These are phyloP conservation scores for Lithophane leautieri DNA, from an alignment of 2,888 invertebrate species.

Conservation along the genomic window DNA sequence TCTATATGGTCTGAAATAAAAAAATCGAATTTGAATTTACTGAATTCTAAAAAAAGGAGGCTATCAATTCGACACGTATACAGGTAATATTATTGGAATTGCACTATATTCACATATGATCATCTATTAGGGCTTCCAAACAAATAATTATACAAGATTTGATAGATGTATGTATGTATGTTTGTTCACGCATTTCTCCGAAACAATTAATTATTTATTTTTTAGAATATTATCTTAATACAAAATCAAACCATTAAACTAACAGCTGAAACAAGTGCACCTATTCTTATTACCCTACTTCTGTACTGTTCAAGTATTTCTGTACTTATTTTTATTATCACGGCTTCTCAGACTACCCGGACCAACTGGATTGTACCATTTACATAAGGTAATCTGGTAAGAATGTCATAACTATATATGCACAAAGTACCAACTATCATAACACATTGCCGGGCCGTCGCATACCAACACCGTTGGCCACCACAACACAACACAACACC, in stretches of 20 bases:
- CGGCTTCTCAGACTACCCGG: not conserved
- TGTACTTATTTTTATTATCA: not conserved
- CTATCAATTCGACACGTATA: too few relatives aligned
- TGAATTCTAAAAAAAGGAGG: too few relatives aligned
- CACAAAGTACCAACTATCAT: slow-evolving; percentile 14
- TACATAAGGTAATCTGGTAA: not conserved
- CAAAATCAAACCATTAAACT: not conserved
- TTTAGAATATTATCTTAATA: not conserved
- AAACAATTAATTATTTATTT: not conserved
- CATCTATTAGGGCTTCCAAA: too few relatives aligned
- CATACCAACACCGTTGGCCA: slow-evolving; percentile 11
- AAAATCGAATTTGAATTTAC: too few relatives aligned
- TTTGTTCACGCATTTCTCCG: too few relatives aligned
- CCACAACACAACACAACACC: slow-evolving; percentile 15
- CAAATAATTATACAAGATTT: too few relatives aligned
- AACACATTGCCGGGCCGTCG: not conserved
- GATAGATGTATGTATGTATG: too few relatives aligned
- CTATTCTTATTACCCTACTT: not conserved
- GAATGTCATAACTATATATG: not conserved
- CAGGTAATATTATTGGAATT: too few relatives aligned
- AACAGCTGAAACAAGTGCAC: too few relatives aligned
- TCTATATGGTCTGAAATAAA: too few relatives aligned
- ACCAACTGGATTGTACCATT: not conserved
- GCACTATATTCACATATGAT: too few relatives aligned
- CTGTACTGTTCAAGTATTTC: too few relatives aligned